Evolutionary conservation across 2,888 invertebrate species (phyloP).

Genomic region (Branchellion lobata): DNA sequence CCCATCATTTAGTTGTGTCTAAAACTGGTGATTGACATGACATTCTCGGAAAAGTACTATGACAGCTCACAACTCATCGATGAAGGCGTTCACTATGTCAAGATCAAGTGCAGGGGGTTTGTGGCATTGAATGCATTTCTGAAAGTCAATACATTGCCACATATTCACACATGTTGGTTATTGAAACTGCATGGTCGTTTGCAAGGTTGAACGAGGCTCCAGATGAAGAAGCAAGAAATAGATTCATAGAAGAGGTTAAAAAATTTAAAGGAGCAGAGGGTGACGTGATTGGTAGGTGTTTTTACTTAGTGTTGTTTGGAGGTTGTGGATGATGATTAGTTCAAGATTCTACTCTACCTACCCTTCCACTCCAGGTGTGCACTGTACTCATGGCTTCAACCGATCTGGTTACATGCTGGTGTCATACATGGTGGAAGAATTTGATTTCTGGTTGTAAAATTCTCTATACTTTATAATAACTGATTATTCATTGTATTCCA

Average conservation of each 20-base stretch:
- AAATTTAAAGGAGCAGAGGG: slow-evolving; percentile 67
- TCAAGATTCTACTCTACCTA: not conserved
- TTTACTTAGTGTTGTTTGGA: no score
- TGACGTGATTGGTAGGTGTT: slow-evolving; percentile 52
- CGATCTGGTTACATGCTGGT: slow-evolving; percentile 92
- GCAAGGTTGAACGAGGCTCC: not conserved
- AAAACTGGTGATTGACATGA: slow-evolving; percentile 93
- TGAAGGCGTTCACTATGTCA: slow-evolving; percentile 78
- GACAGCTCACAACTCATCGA: slow-evolving; percentile 76
- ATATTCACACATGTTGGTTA: not conserved
- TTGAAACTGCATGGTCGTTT: no score
- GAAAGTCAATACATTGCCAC: slow-evolving; percentile 1
- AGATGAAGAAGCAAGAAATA: not conserved
- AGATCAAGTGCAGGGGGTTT: slow-evolving; percentile 71
- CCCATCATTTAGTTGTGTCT: slow-evolving; percentile 71
- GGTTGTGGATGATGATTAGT: no score
- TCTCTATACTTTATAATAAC: no score
- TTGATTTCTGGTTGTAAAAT: slow-evolving; percentile 69
- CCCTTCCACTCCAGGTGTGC: slow-evolving; percentile 70
- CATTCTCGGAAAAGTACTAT: slow-evolving; percentile 91
- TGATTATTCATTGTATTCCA: not conserved
- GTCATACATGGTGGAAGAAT: slow-evolving; percentile 82
- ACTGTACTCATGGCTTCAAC: slow-evolving; percentile 98
- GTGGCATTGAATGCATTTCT: not conserved
- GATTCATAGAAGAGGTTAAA: not conserved